phyloP scores from a whole-genome alignment of 2,113 vertebrate species.

The Ceyx cyanopectus region DNA sequence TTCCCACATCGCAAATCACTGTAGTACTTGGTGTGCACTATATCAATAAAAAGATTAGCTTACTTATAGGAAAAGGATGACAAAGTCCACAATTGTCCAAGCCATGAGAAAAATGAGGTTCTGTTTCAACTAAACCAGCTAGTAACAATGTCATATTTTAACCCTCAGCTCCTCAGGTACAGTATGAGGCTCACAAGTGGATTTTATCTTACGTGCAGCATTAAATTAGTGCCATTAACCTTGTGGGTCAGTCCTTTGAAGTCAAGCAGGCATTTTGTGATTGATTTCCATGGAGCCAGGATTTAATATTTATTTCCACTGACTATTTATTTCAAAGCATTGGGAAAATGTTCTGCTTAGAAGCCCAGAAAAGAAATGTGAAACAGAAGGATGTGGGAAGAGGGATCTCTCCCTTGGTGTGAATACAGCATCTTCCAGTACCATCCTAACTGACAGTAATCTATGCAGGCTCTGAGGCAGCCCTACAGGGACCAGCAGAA shows the following conservation, averaged over 20 bases:
- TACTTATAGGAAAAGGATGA: conserved; percentile 61
- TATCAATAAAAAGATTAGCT: conserved; percentile 67
- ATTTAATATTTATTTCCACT: conserved; percentile 52
- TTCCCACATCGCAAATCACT: conserved; percentile 60
- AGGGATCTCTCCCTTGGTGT: not conserved
- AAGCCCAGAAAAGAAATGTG: not conserved
- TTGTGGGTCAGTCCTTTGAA: conserved; percentile 42
- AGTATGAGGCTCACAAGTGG: not conserved
- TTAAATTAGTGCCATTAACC: conserved; percentile 52
- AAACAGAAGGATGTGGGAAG: not conserved
- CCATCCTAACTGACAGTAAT: not conserved
- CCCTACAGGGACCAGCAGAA: not conserved
- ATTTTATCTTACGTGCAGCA: conserved; percentile 22
- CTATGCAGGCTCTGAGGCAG: not conserved
- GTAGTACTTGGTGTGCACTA: conserved; percentile 33
- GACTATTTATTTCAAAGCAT: conserved; percentile 29
- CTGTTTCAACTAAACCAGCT: conserved; percentile 33
- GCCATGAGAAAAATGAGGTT: conserved; percentile 49
- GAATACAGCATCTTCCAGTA: not conserved
- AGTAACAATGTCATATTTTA: conserved; percentile 3
- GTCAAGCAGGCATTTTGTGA: conserved; percentile 35
- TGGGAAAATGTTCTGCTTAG: conserved; percentile 2
- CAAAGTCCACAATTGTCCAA: conserved; percentile 46
- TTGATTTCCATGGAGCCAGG: conserved; percentile 29
- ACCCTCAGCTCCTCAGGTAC: conserved; percentile 15